A percentile compares a stretch with the other conserved stretches of the same genome.
Conservation (phyloP, 2,113 vertebrate genomes). For the Cyrtonyx montezumae region DNA sequence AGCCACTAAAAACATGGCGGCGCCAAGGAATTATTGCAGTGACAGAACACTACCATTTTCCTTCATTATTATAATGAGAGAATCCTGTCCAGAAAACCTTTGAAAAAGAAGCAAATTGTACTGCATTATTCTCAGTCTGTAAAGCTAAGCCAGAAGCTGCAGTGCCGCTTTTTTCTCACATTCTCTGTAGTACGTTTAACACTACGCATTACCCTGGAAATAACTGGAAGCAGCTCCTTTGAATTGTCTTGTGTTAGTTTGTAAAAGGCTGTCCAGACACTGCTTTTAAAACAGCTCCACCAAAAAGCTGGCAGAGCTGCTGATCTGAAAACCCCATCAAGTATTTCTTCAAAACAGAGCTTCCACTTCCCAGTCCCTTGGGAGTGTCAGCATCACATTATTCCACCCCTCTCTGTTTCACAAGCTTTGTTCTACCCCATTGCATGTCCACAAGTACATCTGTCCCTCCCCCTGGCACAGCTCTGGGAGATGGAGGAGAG, state of each 20-base stretch:
- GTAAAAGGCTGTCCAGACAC: neutral
- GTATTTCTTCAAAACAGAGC: neutral
- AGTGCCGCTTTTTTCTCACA: rapidly evolving
- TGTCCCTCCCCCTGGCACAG: rapidly evolving
- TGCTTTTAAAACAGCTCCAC: neutral
- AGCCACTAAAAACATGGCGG: neutral
- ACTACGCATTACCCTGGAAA: neutral
- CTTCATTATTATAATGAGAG: neutral
- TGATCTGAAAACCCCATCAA: neutral
- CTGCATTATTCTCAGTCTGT: neutral
- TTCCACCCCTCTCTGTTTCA: rapidly evolving
- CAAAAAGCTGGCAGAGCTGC: rapidly evolving
- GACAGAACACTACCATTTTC: neutral
- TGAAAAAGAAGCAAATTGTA: neutral
- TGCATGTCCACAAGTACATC: rapidly evolving
- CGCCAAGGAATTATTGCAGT: neutral
- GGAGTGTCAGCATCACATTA: neutral
- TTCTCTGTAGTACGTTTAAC: neutral
- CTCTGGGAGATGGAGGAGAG: neutral
- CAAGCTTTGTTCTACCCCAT: neutral
- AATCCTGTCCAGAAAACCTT: neutral
- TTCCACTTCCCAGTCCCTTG: neutral
- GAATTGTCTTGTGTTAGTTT: neutral
- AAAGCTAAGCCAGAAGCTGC: neutral
- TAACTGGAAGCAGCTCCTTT: neutral